A percentile compares a stretch with the other conserved stretches of the same genome.
phyloP scores from a whole-genome alignment of 2,113 vertebrate genomes.

The Oenanthe melanoleuca region DNA sequence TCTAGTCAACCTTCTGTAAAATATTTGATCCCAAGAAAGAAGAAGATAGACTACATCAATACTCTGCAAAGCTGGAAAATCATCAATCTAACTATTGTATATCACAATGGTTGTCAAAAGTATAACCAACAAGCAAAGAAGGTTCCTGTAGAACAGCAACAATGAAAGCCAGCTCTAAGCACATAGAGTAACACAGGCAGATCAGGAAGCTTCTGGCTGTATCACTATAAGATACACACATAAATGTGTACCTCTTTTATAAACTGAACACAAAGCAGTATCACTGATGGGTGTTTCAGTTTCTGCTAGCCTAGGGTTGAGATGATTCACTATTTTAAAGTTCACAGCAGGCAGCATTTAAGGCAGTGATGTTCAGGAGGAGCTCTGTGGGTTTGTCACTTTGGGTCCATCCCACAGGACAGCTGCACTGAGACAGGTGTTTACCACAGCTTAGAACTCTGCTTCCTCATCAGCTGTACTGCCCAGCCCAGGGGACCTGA shows the following conservation, averaged over 20 bases:
- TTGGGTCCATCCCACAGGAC: neutral
- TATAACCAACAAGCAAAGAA: neutral
- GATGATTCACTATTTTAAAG: neutral
- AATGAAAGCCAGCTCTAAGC: neutral
- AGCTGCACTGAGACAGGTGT: neutral
- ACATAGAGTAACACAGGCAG: neutral
- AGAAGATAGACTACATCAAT: neutral
- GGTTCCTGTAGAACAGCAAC: neutral
- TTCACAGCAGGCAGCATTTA: neutral
- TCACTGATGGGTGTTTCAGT: neutral
- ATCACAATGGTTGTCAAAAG: neutral
- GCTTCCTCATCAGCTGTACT: neutral
- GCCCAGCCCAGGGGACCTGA: neutral
- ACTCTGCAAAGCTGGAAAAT: neutral
- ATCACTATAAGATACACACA: neutral
- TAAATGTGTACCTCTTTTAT: neutral
- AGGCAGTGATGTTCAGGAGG: neutral
- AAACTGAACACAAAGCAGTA: neutral
- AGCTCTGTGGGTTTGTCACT: neutral
- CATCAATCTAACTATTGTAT: neutral
- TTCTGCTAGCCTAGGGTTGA: neutral
- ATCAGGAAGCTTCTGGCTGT: neutral
- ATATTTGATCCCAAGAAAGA: neutral
- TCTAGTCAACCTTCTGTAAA: neutral
- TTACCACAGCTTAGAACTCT: fast-evolving